Conservation (phyloP, 2,797 vertebrate genomes). For the Gallirallus australis region DNA sequence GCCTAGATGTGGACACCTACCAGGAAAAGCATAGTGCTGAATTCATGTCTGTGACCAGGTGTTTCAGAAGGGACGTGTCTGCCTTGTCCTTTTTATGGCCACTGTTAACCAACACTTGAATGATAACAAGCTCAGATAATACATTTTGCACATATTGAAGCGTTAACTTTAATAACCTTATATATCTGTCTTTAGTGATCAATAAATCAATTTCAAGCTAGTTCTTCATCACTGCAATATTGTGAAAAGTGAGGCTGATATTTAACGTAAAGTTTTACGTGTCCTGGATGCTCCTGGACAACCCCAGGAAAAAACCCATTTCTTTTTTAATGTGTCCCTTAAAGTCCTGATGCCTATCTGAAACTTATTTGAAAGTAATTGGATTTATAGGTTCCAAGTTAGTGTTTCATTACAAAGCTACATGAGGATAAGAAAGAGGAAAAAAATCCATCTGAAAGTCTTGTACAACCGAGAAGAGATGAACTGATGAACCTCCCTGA, state of each 20-base stretch:
- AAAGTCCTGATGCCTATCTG: background rate
- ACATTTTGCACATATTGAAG: constrained; percentile 9
- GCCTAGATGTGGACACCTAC: background rate
- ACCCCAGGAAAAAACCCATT: background rate
- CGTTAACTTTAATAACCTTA: constrained; percentile 42
- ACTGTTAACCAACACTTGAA: background rate
- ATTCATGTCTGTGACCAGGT: background rate
- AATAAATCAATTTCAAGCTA: constrained; percentile 35
- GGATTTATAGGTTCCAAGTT: constrained; percentile 18
- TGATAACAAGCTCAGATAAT: constrained; percentile 14
- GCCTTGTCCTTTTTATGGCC: background rate
- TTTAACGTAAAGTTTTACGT: constrained; percentile 29
- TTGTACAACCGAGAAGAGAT: background rate
- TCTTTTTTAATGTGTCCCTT: constrained; percentile 1
- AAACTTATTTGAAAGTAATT: constrained; percentile 31
- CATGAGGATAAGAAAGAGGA: background rate
- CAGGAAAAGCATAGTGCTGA: background rate
- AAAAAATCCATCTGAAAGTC: background rate
- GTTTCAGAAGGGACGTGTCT: background rate
- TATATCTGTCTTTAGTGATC: constrained; percentile 37
- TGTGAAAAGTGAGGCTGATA: constrained; percentile 18
- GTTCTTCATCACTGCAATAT: constrained; percentile 20
- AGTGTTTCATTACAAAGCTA: background rate
- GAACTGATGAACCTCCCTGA: background rate
- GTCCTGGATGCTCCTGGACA: background rate